phyloP scores from a whole-genome alignment of 2,113 vertebrate genomes.

The Melanocharis versteri region DNA sequence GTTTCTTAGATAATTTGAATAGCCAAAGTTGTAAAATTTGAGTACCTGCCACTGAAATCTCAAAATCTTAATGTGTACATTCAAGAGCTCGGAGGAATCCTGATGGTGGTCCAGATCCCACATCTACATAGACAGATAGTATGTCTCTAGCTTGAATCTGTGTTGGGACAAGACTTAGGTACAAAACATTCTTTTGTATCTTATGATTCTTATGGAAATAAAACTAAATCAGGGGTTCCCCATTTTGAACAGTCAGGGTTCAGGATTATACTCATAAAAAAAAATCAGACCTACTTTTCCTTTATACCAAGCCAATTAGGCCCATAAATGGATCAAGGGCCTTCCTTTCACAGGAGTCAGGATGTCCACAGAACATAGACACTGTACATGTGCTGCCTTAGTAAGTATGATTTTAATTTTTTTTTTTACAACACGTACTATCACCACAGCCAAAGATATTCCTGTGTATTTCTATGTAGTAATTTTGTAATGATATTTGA shows the following conservation, averaged over 20 bases:
- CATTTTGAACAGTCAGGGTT: background rate
- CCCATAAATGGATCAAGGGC: background rate
- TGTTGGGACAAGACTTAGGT: background rate
- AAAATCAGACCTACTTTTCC: background rate
- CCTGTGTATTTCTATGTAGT: background rate
- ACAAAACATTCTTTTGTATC: fast-evolving
- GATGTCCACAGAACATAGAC: background rate
- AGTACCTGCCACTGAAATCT: background rate
- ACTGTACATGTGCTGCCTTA: background rate
- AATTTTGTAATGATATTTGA: background rate
- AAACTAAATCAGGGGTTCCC: background rate
- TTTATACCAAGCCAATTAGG: background rate
- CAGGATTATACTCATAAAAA: background rate
- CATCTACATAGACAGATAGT: background rate
- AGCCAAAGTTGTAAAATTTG: fast-evolving
- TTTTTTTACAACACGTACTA: background rate
- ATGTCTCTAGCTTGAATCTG: background rate
- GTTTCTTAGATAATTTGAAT: background rate
- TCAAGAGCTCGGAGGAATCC: background rate
- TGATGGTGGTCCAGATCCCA: background rate
- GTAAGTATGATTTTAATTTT: background rate
- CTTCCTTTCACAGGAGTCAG: background rate
- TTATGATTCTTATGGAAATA: background rate
- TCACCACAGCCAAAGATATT: background rate
- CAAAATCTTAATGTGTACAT: background rate